Percentiles rank a stretch among this genome's conserved stretches.
Conservation (phyloP, 2,113 vertebrate genomes). For the Hemicordylus capensis region DNA sequence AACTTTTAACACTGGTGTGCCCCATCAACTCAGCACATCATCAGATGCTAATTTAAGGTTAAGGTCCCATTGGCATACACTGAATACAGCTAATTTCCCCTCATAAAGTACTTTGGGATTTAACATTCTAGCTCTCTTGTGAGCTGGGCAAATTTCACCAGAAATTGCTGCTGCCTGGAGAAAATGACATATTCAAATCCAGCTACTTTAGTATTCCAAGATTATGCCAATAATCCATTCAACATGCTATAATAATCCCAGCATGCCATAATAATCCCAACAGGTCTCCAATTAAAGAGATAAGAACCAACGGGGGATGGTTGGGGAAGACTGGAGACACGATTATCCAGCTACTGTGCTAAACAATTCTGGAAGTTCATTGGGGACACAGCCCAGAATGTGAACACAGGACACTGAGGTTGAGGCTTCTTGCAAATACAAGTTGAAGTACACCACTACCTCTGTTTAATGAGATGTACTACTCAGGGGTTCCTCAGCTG, state of each 20-base stretch:
- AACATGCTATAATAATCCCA: slow-evolving; percentile 53
- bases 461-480: background rate
- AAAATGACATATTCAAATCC: slow-evolving; percentile 64
- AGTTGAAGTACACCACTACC: background rate
- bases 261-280: slow-evolving; percentile 46
- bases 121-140: slow-evolving; percentile 56
- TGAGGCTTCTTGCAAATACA: background rate
- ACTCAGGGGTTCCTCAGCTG: background rate
- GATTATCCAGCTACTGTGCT: slow-evolving; percentile 17
- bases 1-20: background rate
- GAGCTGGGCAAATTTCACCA: slow-evolving; percentile 58
- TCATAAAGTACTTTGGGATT: slow-evolving; percentile 49
- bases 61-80: background rate
- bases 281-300: slow-evolving; percentile 23
- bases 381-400: background rate
- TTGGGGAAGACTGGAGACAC: slow-evolving; percentile 31
- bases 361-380: slow-evolving; percentile 60
- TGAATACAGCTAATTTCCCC: slow-evolving; percentile 45
- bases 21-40: background rate
- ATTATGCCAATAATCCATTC: slow-evolving; percentile 60
- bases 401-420: background rate
- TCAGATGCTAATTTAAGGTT: background rate
- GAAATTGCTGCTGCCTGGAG: slow-evolving; percentile 62
- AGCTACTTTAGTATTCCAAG: slow-evolving; percentile 48
- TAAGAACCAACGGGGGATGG: too few species aligned